Conservation (phyloP, 2,113 vertebrate genomes). For the Alectura lathami region DNA sequence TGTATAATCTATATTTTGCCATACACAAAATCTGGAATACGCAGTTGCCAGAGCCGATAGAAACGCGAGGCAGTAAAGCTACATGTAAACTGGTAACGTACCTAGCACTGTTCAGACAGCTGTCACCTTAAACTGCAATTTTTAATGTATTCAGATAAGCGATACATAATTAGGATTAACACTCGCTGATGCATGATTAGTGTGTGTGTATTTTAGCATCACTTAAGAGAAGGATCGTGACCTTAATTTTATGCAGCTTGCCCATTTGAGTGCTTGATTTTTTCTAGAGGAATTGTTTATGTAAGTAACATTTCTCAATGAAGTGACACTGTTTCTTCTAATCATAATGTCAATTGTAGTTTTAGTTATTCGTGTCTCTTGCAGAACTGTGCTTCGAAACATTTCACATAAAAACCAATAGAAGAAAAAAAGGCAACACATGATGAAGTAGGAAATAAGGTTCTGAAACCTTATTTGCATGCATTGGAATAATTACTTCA, state of each 20-base stretch:
- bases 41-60: background rate
- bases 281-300: background rate
- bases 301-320: background rate
- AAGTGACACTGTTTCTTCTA: background rate
- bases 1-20: background rate
- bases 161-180: slow-evolving; percentile 7
- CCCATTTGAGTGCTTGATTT: background rate
- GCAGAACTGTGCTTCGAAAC: background rate
- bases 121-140: background rate
- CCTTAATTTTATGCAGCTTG: slow-evolving; percentile 11
- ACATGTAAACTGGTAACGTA: background rate
- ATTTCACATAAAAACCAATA: background rate
- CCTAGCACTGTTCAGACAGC: background rate
- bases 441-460: background rate
- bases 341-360: background rate
- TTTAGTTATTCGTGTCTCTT: background rate
- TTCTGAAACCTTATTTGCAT: background rate
- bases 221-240: background rate
- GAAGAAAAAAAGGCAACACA: background rate
- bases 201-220: background rate
- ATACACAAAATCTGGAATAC: background rate
- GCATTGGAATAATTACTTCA: slow-evolving; percentile 1
- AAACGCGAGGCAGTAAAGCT: background rate
- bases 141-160: background rate
- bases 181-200: background rate